Evolutionary conservation across 2,797 vertebrate species (phyloP), one percentile per base, ranked within the genome.

Genomic region (Coregonus suidteri): DNA sequence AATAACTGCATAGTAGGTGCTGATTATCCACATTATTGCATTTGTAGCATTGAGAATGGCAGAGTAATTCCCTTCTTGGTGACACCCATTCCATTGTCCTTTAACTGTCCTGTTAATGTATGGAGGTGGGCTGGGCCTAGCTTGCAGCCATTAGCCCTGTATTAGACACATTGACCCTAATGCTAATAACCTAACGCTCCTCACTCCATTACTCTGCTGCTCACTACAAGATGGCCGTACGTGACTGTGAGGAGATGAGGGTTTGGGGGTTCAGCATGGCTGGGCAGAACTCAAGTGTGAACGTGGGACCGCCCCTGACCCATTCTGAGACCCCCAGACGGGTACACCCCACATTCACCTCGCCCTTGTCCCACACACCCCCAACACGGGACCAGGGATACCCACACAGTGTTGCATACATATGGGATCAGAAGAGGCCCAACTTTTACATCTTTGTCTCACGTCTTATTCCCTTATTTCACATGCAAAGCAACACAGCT

Each of bases 281-380:
- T 94, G 88, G 88, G 91, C 92, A 81, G 88, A 93, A 88, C 90
- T 93, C 90, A 93, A 90, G 92, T 94, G 92, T 94, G 91, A 94
- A 93, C 85, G 35, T 14, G 83, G 85, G 84, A 92, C 91, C 92
- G 92, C 93, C 92, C 92, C 88, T 88, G 78, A 85, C 88, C 90
- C 88, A 86, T 93, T 93, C 90, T 89, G 79, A 85, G 85, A 85
- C 78, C 82, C 66, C 67, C 73, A 79, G 74, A 71, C 52, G 20
- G 53, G 16, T 67, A 41, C 68, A 34, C 84, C 73, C 75, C 77
- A 79, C 79, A 85, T 89, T 86, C 85, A 83, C 69, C 30, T 59
- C 62, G 16, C 9, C 76, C 83, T 66, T 77, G 76, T 84, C 80
- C 56, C 53, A 18, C 53, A 54, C 53, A 54, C 53, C 53, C 53